Evolutionary conservation across 92 coral and sea anemone genomes (phyloP).

Genomic region (Galaxea fascicularis): DNA sequence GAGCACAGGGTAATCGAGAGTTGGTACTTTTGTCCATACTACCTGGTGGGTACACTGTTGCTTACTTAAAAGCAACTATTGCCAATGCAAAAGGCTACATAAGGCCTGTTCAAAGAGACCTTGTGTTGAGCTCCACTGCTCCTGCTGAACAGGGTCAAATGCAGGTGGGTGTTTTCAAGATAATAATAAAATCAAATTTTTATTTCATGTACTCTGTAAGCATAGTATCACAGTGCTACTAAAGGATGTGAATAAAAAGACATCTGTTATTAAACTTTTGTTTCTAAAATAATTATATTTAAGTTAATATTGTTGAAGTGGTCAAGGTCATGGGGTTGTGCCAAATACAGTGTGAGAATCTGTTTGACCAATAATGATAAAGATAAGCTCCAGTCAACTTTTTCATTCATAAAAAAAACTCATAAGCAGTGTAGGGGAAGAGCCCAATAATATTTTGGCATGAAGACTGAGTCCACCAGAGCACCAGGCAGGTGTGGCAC

Average conservation of each 20-base stretch:
- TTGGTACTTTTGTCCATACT: slow-evolving; percentile 16
- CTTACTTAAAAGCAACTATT: slow-evolving; percentile 34
- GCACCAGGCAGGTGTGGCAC: no score
- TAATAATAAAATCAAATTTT: no score
- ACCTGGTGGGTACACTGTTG: slow-evolving; percentile 52
- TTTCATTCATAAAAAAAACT: no score
- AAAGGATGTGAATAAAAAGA: neutral
- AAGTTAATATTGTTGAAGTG: neutral
- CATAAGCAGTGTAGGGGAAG: no score
- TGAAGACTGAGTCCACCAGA: no score
- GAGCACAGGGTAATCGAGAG: slow-evolving; percentile 21
- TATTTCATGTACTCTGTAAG: neutral
- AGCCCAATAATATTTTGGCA: no score
- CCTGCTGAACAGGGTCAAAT: slow-evolving; percentile 19
- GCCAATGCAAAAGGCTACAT: slow-evolving; percentile 41
- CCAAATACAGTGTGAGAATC: neutral
- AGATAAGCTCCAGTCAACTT: no score
- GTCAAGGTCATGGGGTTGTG: neutral
- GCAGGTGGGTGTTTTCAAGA: slow-evolving; percentile 32
- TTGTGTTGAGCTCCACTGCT: slow-evolving; percentile 1
- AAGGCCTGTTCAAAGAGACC: slow-evolving; percentile 37
- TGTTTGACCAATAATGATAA: neutral
- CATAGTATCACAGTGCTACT: neutral
- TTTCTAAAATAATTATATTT: neutral
- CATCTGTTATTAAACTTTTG: neutral